Evolutionary conservation across 2,113 vertebrate species (phyloP), one percentile per base, ranked within the genome.

Genomic region (Butorides virescens): DNA sequence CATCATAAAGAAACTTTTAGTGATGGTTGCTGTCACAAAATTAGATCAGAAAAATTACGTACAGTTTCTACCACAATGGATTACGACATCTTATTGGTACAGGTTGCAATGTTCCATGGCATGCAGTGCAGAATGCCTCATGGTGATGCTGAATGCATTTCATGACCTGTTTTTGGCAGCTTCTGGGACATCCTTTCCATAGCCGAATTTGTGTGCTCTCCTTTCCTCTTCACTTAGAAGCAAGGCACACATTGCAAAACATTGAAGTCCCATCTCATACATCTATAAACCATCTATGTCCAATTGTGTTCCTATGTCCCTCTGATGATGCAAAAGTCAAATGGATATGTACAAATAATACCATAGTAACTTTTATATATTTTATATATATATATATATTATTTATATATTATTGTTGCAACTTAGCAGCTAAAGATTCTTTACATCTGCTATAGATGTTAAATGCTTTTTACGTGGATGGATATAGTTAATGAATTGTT

Each of bases 61-160:
- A 10, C 27, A 8, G 66, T 87, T 67, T 93, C 46, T 78, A 50
- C 37, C 23, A 25, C 42, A 82, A 79, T 15, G 56, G 53, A 92
- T 82, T 79, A 15, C 6, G 39, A 32, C 11, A 8, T 90, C 71
- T 72, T 93, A 52, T 84, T 76, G 68, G 66, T 96, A 73, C 78
- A 71, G 72, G 79, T 95, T 74, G 67, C 65, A 94, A 39, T 2
- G n/a, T 93, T 96, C 93, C 92, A 94, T 72, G 88, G 91, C 94
- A 95, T 90, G 88, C 89, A 91, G 89, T 74, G 82, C 93, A 96
- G 85, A 93, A 95, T 95, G 90, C 93, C 88, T 90, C 73, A 34
- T 53, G 90, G 79, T 94, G 91, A 75, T 72, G 77, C 91, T 91
- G 76, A 96, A 88, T 86, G 92, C 90, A 86, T 96, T 94, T 95